Evolutionary conservation across 2,888 invertebrate species (phyloP).

Genomic region (Cancer borealis): DNA sequence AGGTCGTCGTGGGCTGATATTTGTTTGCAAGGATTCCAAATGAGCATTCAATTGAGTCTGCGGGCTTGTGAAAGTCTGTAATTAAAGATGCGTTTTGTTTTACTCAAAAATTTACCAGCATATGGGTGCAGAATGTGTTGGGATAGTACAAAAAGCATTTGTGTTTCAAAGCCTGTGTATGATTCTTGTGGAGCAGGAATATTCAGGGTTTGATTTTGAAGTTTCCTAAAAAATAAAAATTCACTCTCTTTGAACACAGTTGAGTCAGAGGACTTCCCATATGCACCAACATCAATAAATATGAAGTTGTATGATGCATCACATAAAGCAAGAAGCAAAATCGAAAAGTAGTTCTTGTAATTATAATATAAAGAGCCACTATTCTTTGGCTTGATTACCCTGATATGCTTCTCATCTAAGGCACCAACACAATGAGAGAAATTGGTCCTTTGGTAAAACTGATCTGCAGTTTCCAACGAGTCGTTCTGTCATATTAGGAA

Average conservation of each 20-base stretch:
- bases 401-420: background rate
- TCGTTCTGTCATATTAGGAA: no score
- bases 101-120: background rate
- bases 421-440: no score
- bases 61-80: slow-evolving; percentile 26
- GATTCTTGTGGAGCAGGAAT: background rate
- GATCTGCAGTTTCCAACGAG: no score
- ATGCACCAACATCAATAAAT: slow-evolving; percentile 50
- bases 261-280: slow-evolving; percentile 43
- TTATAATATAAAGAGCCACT: background rate
- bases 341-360: background rate
- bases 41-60: slow-evolving; percentile 29
- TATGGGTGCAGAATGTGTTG: background rate
- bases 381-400: background rate
- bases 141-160: background rate
- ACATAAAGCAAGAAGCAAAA: slow-evolving; percentile 14
- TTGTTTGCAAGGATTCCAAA: background rate
- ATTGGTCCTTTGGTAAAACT: no score
- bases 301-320: slow-evolving; percentile 38
- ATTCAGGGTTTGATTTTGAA: background rate
- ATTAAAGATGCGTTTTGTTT: background rate
- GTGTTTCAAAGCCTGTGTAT: background rate
- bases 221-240: background rate
- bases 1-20: background rate
- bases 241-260: slow-evolving; percentile 29